Conservation (phyloP, 2,888 invertebrate species). For the Caradrina kadenii region DNA sequence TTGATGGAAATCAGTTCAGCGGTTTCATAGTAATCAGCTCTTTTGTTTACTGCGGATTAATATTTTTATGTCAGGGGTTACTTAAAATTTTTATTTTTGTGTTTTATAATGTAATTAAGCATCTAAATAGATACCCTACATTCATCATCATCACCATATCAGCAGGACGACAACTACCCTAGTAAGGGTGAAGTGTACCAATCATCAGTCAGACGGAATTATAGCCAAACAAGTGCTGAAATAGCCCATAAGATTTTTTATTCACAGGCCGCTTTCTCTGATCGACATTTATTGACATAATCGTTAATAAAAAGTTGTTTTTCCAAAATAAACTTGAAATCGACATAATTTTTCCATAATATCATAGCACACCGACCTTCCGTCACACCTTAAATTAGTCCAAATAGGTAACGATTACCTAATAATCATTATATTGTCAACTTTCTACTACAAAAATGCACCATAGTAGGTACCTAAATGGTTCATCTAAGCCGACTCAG, state of each 20-base stretch:
- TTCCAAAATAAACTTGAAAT: constrained; percentile 13
- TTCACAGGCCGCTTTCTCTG: constrained; percentile 26
- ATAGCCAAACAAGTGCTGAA: not conserved
- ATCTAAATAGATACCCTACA: no score
- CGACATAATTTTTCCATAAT: constrained; percentile 32
- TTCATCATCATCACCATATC: no score
- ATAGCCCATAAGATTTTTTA: not conserved
- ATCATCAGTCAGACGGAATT: no score
- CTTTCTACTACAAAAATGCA: constrained; percentile 53
- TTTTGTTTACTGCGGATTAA: no score
- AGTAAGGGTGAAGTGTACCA: no score
- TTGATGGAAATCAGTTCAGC: no score
- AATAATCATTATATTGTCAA: constrained; percentile 46
- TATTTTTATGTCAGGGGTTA: no score
- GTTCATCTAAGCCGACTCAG: constrained; percentile 27
- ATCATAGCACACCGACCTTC: constrained; percentile 29
- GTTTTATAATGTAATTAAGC: no score
- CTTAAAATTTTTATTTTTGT: no score
- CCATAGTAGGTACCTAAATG: not conserved
- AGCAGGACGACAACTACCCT: no score
- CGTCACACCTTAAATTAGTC: constrained; percentile 42
- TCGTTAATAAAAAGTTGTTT: constrained; percentile 26
- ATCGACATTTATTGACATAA: constrained; percentile 19
- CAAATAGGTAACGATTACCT: constrained; percentile 45
- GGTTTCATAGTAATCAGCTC: no score